phyloP scores from a whole-genome alignment of 2,888 invertebrate genomes.

The Phengaris alcon region DNA sequence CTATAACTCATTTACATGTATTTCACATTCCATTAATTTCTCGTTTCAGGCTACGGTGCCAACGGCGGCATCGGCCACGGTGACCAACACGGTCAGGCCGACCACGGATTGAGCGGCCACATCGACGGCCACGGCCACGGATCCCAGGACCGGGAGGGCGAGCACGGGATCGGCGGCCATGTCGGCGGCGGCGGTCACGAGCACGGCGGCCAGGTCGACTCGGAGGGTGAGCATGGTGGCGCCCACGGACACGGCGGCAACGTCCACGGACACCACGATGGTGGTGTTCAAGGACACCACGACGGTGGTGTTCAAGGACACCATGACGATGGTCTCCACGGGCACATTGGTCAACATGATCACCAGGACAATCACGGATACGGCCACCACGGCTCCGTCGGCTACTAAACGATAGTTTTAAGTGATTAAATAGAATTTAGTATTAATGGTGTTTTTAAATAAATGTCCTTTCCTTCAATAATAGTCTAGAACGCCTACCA shows the following conservation, averaged over 20 bases:
- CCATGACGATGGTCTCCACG: constrained; percentile 28
- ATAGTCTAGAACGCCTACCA: too few relatives aligned
- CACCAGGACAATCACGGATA: not conserved
- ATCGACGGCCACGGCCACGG: not conserved
- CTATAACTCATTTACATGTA: too few relatives aligned
- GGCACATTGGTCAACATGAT: not conserved
- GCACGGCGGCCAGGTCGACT: not conserved
- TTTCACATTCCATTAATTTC: not conserved
- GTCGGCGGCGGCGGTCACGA: not conserved
- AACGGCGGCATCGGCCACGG: not conserved
- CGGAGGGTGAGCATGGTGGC: not conserved
- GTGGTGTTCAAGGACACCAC: constrained; percentile 23
- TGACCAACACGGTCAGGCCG: not conserved
- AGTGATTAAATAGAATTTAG: not conserved
- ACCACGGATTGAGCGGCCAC: not conserved
- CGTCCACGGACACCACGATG: not conserved
- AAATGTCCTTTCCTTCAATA: not conserved
- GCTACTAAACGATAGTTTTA: not conserved
- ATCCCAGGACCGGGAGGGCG: not conserved
- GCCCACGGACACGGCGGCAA: constrained; percentile 32
- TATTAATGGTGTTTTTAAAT: not conserved
- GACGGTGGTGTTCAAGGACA: constrained; percentile 24
- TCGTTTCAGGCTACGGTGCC: not conserved
- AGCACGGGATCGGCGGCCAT: too few relatives aligned
- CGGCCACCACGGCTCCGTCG: not conserved